phyloP scores from a whole-genome alignment of 2,797 vertebrate species.

The Paguma larvata region DNA sequence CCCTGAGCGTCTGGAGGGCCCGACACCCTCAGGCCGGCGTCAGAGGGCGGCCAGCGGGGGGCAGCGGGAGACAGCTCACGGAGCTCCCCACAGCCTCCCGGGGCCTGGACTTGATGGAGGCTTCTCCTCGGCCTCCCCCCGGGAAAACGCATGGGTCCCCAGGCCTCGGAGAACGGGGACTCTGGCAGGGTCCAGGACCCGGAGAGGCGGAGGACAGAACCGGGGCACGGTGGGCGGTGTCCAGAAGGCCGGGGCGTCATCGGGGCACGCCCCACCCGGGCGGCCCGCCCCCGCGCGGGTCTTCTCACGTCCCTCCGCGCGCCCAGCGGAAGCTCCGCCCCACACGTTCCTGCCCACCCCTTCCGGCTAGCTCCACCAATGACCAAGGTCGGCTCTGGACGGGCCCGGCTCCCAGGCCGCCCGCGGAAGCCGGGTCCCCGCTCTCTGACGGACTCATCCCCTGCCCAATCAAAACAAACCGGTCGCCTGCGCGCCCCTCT shows the following conservation, averaged over 20 bases:
- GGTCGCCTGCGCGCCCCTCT: not conserved
- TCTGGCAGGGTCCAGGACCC: not conserved
- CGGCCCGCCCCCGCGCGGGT: slow-evolving; percentile 68
- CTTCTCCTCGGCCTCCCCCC: too few species aligned
- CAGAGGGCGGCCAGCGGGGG: not conserved
- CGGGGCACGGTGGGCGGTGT: not conserved
- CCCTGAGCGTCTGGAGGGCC: not conserved
- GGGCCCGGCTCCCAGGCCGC: not conserved
- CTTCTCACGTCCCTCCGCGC: slow-evolving; percentile 87
- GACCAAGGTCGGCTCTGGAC: not conserved
- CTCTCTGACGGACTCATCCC: not conserved
- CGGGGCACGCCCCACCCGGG: not conserved
- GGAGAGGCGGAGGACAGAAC: not conserved
- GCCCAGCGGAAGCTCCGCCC: slow-evolving; percentile 87
- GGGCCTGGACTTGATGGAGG: not conserved
- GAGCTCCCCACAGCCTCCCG: not conserved
- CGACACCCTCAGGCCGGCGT: not conserved
- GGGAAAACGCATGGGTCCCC: too few species aligned
- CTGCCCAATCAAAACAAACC: not conserved
- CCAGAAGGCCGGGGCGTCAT: fast-evolving
- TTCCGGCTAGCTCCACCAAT: not conserved
- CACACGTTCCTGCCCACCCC: not conserved
- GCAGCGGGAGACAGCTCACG: too few species aligned
- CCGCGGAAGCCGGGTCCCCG: too few species aligned
- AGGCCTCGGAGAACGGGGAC: too few species aligned